Base-by-base conservation (phyloP, 2,797 vertebrate species). In the Sciurus carolinensis region DNA sequence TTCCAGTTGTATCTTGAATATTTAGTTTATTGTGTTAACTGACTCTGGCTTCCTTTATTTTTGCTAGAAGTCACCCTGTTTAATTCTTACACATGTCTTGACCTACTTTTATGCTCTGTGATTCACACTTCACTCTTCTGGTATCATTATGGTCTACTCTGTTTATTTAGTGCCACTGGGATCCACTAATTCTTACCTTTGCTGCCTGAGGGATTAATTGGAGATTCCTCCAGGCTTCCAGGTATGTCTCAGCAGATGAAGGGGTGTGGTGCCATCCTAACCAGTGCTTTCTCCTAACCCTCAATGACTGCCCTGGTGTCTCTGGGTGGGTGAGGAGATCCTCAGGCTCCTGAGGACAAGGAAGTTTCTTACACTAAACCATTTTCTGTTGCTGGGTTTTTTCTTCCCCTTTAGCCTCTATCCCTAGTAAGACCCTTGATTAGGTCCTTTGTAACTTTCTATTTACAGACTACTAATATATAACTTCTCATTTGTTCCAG, bases 201-300 rank as follows among this genome's bases (percentile, higher is more conserved):
- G 30, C 9, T 80, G 9, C 20, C n/a, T 75, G 18, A 87, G 59
- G 15, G 76, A 64, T 10, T 33, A 44, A 69, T 75, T 42, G n/a
- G 13, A 33, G 1, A 36, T 87, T 36, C 13, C 15, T 3, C 3
- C 12, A 20, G 28, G 8, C 39, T 22, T 47, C 24, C 5, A 52
- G 0, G 12, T 71, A 20, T 36, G 36, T 84, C 59, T 82, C 18
- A 12, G 17, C n/a, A 6, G 5, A 52, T 1, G 2, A 18, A 4
- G 1, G 13, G 2, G 0, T 50, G 2, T n/a, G 15, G 36, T 15
- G 7, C 10, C 3, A 50, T 15, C 33, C 39, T 59, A n/a, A 3
- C 12, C n/a, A 36, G 2, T 54, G 6, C 13, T 13, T 92, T 33
- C 20, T 17, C 17, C 1, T 66, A 4, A 39, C 11, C 71, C 12